Conservation (phyloP, 2,113 vertebrate species). For the Neomonachus schauinslandi region DNA sequence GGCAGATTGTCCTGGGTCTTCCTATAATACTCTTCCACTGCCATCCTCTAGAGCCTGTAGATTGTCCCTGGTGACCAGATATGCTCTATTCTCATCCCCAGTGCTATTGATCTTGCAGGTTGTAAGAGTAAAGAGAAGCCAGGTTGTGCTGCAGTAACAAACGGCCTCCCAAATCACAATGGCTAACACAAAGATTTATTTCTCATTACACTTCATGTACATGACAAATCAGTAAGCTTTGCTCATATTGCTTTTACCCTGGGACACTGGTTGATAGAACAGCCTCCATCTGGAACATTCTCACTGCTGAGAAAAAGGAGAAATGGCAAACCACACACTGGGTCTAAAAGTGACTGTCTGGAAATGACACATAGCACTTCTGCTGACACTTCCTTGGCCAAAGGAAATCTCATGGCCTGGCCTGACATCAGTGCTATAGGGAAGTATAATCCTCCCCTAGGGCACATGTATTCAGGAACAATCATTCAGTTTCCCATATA, state of each 20-base stretch:
- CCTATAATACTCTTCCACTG: background rate
- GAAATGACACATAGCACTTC: conserved; percentile 15
- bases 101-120: background rate
- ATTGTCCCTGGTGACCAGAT: background rate
- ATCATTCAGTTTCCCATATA: background rate
- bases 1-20: background rate
- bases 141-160: background rate
- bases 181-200: background rate
- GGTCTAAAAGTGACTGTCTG: conserved; percentile 17
- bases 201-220: background rate
- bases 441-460: background rate
- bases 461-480: background rate
- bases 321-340: conserved; percentile 28
- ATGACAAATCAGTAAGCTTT: background rate
- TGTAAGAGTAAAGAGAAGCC: background rate
- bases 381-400: background rate
- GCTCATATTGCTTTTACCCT: background rate
- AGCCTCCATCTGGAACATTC: background rate
- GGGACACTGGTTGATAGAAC: background rate
- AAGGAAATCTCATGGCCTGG: background rate
- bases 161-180: background rate
- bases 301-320: conserved; percentile 23
- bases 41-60: background rate
- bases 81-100: background rate
- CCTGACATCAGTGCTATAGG: background rate